Conservation (phyloP, 2,797 vertebrate genomes). For the Galago senegalensis region DNA sequence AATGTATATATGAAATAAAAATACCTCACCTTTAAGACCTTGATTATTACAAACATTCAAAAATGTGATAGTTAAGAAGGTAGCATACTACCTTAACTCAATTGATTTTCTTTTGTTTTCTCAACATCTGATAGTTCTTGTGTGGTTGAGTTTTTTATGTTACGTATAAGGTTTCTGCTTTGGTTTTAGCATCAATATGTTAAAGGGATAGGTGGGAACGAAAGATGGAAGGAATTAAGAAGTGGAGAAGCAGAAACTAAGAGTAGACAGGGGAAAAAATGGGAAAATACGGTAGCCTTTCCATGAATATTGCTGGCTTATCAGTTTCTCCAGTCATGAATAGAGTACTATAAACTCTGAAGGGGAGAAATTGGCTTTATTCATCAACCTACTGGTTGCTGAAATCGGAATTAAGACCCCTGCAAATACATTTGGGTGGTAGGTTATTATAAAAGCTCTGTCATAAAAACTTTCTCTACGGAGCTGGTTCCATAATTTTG, state of each 20-base stretch:
- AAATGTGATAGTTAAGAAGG: neutral
- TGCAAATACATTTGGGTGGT: neutral
- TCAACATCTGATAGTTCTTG: neutral
- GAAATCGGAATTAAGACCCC: neutral
- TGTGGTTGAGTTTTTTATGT: neutral
- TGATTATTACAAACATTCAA: neutral
- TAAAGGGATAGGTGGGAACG: neutral
- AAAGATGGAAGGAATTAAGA: neutral
- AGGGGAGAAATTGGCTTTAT: neutral
- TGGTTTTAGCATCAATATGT: neutral
- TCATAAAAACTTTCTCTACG: neutral
- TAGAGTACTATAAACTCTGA: neutral
- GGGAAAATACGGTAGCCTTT: neutral
- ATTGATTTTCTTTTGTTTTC: neutral
- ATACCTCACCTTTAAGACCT: neutral
- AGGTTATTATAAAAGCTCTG: neutral
- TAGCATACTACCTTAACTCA: neutral
- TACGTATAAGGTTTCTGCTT: neutral
- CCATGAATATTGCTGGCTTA: neutral
- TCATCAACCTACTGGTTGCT: neutral
- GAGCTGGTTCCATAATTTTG: neutral
- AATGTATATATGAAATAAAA: neutral
- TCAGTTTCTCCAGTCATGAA: neutral
- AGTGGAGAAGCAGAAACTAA: neutral
- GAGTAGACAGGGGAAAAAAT: neutral